phyloP scores from a whole-genome alignment of 2,797 vertebrate genomes.

The Scleropages formosus region DNA sequence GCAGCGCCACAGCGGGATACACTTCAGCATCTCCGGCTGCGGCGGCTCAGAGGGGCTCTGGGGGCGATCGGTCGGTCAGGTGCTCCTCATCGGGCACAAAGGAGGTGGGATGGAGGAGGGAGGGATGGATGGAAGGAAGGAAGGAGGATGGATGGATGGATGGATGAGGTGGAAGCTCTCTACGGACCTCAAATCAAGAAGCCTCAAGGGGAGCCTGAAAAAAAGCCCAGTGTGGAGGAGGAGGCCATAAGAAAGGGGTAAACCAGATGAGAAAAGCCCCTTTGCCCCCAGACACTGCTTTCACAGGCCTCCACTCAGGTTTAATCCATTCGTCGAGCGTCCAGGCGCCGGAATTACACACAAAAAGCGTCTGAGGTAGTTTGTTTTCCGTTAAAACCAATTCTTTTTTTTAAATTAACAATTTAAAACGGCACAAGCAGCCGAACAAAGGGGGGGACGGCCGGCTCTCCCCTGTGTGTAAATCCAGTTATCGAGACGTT shows the following conservation, averaged over 20 bases:
- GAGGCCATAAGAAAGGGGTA: no score
- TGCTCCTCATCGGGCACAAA: constrained; percentile 67
- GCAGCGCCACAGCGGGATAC: constrained; percentile 94
- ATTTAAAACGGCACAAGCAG: background rate
- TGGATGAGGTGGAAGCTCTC: constrained; percentile 25
- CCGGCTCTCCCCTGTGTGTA: no score
- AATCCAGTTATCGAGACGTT: no score
- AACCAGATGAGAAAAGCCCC: no score
- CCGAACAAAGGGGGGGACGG: no score
- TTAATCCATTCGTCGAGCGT: constrained; percentile 4
- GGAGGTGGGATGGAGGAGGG: constrained; percentile 35
- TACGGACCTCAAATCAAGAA: constrained; percentile 45
- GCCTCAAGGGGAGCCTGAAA: constrained; percentile 37
- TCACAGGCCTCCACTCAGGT: background rate
- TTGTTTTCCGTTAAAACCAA: no score
- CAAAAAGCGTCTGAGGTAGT: constrained; percentile 4
- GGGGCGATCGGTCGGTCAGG: constrained; percentile 53
- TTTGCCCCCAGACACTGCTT: no score
- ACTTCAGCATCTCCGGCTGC: constrained; percentile 86
- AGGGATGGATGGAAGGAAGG: background rate
- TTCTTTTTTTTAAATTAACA: background rate
- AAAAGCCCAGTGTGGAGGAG: constrained; percentile 36
- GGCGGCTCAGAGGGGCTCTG: constrained; percentile 57
- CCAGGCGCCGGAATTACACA: constrained; percentile 1
- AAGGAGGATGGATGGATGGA: background rate